phyloP scores from a whole-genome alignment of 1,140 invertebrate genomes.

The Neomicropteryx cornuta region DNA sequence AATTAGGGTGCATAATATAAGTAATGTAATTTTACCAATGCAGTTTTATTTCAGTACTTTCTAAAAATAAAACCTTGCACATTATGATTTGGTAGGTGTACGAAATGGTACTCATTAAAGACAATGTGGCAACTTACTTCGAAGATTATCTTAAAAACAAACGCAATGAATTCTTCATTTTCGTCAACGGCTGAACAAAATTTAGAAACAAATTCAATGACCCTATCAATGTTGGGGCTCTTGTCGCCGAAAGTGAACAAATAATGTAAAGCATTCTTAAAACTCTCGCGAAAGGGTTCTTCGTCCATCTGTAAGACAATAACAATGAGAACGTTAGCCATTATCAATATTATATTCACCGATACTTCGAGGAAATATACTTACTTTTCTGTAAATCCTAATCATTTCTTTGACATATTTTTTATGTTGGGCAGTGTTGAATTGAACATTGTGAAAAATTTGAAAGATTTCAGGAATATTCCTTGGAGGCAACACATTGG shows the following conservation, averaged over 20 bases:
- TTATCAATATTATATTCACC: too few relatives aligned
- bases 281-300: constrained; percentile 36
- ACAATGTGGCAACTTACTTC: constrained; percentile 41
- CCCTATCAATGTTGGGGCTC: constrained; percentile 50
- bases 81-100: too few relatives aligned
- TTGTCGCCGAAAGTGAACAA: constrained; percentile 46
- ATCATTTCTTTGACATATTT: constrained; percentile 47
- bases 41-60: neutral
- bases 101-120: too few relatives aligned
- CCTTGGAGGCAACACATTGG: too few relatives aligned
- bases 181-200: constrained; percentile 47
- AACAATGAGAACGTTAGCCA: too few relatives aligned
- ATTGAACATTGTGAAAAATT: constrained; percentile 48
- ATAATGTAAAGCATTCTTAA: constrained; percentile 42
- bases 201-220: constrained; percentile 52
- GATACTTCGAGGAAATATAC: too few relatives aligned
- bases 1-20: neutral
- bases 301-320: constrained; percentile 31
- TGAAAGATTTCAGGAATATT: constrained; percentile 36
- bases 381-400: constrained; percentile 43
- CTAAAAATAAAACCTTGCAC: constrained; percentile 5
- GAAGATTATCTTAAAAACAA: constrained; percentile 42
- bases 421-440: constrained; percentile 47
- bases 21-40: constrained; percentile 1
- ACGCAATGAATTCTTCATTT: constrained; percentile 39